A percentile compares a stretch with the other conserved stretches of the same genome.
Conservation (phyloP, 2,888 invertebrate genomes). For the Neoitamus cyanurus region DNA sequence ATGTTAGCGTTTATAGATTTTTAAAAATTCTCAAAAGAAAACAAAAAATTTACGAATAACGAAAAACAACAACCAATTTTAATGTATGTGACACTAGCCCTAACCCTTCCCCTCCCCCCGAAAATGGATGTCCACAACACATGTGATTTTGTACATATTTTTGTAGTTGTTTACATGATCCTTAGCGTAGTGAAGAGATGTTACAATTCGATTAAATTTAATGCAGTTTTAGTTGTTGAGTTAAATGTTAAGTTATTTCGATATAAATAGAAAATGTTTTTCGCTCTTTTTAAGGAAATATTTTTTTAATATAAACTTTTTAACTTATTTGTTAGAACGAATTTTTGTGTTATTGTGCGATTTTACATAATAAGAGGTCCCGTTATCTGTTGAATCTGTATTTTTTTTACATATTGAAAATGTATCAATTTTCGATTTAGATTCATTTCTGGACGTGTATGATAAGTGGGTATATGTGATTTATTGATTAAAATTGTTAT, state of each 20-base stretch:
- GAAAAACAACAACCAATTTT: not conserved
- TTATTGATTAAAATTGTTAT: constrained; percentile 36
- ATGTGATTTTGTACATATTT: constrained; percentile 38
- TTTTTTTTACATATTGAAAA: constrained; percentile 19
- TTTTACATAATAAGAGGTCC: not conserved
- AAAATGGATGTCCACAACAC: not conserved
- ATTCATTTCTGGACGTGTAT: not conserved
- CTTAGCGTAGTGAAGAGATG: not conserved
- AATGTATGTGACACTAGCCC: not conserved
- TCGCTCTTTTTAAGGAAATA: not conserved
- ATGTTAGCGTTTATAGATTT: not conserved
- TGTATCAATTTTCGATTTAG: constrained; percentile 22
- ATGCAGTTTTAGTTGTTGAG: not conserved
- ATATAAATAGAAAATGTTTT: not conserved
- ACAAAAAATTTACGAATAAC: not conserved
- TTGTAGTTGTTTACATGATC: constrained; percentile 15
- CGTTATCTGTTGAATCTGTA: not conserved
- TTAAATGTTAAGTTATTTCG: not conserved
- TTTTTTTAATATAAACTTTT: not conserved
- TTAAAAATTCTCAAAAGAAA: not conserved
- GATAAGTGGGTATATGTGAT: constrained; percentile 3
- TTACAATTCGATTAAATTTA: not conserved
- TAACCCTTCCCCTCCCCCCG: not conserved
- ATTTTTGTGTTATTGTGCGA: not conserved
- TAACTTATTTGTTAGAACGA: not conserved